Evolutionary conservation across 2,797 vertebrate species (phyloP).

Genomic region (Peromyscus attwateri): DNA sequence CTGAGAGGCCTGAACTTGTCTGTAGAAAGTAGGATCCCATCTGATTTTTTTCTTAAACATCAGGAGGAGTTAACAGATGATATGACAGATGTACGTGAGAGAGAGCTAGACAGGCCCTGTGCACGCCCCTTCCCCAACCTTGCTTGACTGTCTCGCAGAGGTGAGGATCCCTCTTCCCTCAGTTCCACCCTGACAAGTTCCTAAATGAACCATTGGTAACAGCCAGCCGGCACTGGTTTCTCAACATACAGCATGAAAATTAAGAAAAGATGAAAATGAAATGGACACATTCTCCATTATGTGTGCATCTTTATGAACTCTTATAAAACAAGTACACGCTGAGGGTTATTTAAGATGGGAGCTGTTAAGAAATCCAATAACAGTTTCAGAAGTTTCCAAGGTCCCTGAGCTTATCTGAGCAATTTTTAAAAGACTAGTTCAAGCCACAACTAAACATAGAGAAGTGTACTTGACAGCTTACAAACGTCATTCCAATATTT

Average conservation of each 20-base stretch:
- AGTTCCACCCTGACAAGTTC: accelerated
- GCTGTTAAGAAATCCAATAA: neutral
- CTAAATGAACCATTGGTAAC: accelerated
- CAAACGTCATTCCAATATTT: neutral
- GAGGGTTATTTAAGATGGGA: neutral
- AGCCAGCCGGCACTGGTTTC: accelerated
- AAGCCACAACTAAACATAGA: neutral
- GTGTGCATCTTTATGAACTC: neutral
- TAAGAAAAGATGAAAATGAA: neutral
- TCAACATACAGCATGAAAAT: neutral
- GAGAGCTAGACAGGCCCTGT: neutral
- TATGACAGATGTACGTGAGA: neutral
- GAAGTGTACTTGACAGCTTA: neutral
- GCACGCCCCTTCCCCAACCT: neutral
- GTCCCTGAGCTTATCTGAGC: neutral
- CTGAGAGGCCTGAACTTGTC: neutral
- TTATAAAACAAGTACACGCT: neutral
- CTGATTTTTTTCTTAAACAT: neutral
- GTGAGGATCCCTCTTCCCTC: neutral
- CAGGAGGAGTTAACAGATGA: neutral
- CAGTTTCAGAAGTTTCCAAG: neutral
- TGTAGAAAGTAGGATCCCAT: neutral
- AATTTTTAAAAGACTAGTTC: neutral
- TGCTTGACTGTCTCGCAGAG: too few relatives aligned
- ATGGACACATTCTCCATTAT: neutral